phyloP scores from a whole-genome alignment of 2,888 invertebrate species.

The Papilio elwesi region DNA sequence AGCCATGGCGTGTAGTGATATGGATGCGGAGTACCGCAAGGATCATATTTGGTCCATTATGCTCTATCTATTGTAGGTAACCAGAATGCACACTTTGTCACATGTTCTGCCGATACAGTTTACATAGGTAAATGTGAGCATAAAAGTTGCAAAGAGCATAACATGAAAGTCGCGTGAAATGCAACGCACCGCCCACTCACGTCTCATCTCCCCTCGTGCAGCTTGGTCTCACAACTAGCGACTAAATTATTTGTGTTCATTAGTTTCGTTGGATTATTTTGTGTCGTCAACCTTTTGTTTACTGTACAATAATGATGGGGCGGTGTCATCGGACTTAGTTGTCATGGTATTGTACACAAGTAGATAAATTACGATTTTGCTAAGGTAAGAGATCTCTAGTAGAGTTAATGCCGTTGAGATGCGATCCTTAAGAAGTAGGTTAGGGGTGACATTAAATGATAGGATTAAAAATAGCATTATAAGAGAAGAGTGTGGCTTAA shows the following conservation, averaged over 20 bases:
- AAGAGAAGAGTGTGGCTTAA: too few relatives aligned
- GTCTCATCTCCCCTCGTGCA: conserved; percentile 3
- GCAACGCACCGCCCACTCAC: not conserved
- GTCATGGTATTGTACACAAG: not conserved
- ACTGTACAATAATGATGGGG: not conserved
- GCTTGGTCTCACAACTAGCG: not conserved
- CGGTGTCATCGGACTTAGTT: not conserved
- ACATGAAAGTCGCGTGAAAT: not conserved
- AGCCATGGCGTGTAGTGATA: too few relatives aligned
- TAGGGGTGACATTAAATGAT: too few relatives aligned
- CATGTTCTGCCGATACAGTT: too few relatives aligned
- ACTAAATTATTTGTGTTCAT: not conserved
- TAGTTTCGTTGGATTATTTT: not conserved
- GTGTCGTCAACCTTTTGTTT: not conserved
- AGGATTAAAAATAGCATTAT: too few relatives aligned
- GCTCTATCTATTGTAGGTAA: not conserved
- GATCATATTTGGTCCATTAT: not conserved
- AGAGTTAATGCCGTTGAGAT: too few relatives aligned
- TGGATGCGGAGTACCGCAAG: not conserved
- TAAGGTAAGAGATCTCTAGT: too few relatives aligned
- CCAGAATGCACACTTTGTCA: not conserved
- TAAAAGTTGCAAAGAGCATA: too few relatives aligned
- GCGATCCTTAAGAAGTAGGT: too few relatives aligned
- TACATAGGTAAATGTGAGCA: too few relatives aligned
- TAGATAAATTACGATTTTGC: not conserved